Evolutionary conservation across 2,888 invertebrate genomes (phyloP).

Genomic region (Polymixis lichenea): DNA sequence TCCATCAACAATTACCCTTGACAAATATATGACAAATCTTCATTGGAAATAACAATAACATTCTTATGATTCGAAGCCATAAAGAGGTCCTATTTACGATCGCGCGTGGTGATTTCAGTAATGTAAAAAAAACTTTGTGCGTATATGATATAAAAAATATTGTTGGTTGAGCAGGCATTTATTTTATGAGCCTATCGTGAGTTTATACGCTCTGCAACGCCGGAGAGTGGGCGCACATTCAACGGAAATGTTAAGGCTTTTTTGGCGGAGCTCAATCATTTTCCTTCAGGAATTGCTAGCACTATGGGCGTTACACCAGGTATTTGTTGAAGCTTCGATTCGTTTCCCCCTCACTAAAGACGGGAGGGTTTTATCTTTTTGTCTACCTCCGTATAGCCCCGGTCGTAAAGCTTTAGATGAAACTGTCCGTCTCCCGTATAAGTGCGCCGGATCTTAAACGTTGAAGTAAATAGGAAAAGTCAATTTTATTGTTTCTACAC

Average conservation of each 20-base stretch:
- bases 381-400: conserved; percentile 52
- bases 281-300: conserved; percentile 51
- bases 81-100: conserved; percentile 73
- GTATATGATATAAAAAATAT: conserved; percentile 75
- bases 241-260: conserved; percentile 44
- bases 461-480: conserved; percentile 50
- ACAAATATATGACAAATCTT: conserved; percentile 66
- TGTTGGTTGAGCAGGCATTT: conserved; percentile 78
- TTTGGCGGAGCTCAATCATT: conserved; percentile 59
- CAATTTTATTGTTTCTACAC: conserved; percentile 45
- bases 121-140: conserved; percentile 69
- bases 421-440: conserved; percentile 30
- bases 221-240: conserved; percentile 55
- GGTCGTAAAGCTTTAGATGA: conserved; percentile 59
- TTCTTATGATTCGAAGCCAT: conserved; percentile 71
- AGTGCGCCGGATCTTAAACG: conserved; percentile 50
- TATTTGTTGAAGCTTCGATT: conserved; percentile 58
- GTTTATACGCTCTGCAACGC: conserved; percentile 71
- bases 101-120: conserved; percentile 69
- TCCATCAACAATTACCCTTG: conserved; percentile 58
- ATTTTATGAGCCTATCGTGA: conserved; percentile 77
- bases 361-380: conserved; percentile 57
- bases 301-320: conserved; percentile 53
- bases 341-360: conserved; percentile 50
- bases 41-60: conserved; percentile 72